Evolutionary conservation across 2,888 invertebrate genomes (phyloP).

Genomic region (Sialis lutaria): DNA sequence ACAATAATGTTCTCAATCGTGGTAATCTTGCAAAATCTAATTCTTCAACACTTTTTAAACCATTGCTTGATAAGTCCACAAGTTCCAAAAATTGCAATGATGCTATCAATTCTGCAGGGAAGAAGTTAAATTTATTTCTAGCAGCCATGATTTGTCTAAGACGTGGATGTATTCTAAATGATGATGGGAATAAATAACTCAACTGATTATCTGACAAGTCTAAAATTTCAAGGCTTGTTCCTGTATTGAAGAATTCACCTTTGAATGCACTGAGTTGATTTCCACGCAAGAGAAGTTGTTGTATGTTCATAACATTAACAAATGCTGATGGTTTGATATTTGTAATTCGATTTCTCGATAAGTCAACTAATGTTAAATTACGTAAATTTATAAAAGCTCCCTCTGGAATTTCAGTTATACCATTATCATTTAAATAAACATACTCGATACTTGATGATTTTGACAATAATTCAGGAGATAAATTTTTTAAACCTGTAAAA

Average conservation of each 20-base stretch:
- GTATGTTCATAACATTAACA: slow-evolving; percentile 57
- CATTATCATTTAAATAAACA: slow-evolving; percentile 54
- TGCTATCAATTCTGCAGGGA: slow-evolving; percentile 69
- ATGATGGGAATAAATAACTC: slow-evolving; percentile 67
- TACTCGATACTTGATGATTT: slow-evolving; percentile 46
- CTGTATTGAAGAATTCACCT: slow-evolving; percentile 72
- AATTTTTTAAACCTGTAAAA: slow-evolving; percentile 49
- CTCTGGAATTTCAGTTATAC: slow-evolving; percentile 58
- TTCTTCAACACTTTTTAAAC: slow-evolving; percentile 62
- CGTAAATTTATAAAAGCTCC: slow-evolving; percentile 58
- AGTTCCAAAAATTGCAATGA: slow-evolving; percentile 59
- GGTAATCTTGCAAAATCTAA: slow-evolving; percentile 72
- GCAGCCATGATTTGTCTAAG: slow-evolving; percentile 51
- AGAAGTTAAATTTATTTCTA: slow-evolving; percentile 66
- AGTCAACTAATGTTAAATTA: slow-evolving; percentile 55
- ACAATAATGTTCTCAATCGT: slow-evolving; percentile 47
- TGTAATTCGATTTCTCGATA: slow-evolving; percentile 63
- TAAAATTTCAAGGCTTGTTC: slow-evolving; percentile 60
- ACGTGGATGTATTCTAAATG: slow-evolving; percentile 69
- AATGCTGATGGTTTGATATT: slow-evolving; percentile 61
- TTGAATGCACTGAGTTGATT: slow-evolving; percentile 67
- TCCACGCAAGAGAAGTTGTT: slow-evolving; percentile 49
- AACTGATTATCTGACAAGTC: slow-evolving; percentile 68
- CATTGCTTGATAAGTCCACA: slow-evolving; percentile 60
- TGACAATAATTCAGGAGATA: slow-evolving; percentile 54